A percentile compares a stretch with the other conserved stretches of the same genome.
Evolutionary conservation across 2,113 vertebrate genomes (phyloP).

Genomic region (Propithecus coquereli): DNA sequence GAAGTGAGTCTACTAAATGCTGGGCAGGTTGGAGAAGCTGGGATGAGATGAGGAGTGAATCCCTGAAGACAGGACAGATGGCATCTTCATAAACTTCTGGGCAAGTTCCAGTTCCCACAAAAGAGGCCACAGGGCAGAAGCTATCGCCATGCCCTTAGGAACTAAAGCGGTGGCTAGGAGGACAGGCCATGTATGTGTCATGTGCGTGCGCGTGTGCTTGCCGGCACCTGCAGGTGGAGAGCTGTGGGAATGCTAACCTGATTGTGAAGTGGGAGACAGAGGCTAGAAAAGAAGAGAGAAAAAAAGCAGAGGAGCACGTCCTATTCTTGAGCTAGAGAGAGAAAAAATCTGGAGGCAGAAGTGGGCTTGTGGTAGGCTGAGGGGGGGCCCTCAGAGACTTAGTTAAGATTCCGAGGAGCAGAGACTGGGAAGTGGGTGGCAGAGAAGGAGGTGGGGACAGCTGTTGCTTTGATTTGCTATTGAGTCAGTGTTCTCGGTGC

Average conservation of each 20-base stretch:
- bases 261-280: not conserved
- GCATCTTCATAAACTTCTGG: not conserved
- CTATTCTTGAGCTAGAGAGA: constrained; percentile 59
- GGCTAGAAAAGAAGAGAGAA: not conserved
- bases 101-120: not conserved
- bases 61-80: not conserved
- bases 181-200: not conserved
- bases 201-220: not conserved
- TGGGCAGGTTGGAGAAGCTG: not conserved
- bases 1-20: not conserved
- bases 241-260: not conserved
- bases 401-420: constrained; percentile 66
- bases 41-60: not conserved
- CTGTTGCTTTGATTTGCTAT: constrained; percentile 75
- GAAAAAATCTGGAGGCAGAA: constrained; percentile 62
- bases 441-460: constrained; percentile 71
- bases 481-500: constrained; percentile 71
- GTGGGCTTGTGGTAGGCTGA: constrained; percentile 68
- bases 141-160: not conserved
- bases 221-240: not conserved
- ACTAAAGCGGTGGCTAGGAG: not conserved
- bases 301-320: constrained; percentile 1
- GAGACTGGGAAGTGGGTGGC: constrained; percentile 72
- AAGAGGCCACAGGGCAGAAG: not conserved
- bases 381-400: constrained; percentile 43